Conservation (phyloP, 2,888 invertebrate genomes). For the Strigamia crassipes region DNA sequence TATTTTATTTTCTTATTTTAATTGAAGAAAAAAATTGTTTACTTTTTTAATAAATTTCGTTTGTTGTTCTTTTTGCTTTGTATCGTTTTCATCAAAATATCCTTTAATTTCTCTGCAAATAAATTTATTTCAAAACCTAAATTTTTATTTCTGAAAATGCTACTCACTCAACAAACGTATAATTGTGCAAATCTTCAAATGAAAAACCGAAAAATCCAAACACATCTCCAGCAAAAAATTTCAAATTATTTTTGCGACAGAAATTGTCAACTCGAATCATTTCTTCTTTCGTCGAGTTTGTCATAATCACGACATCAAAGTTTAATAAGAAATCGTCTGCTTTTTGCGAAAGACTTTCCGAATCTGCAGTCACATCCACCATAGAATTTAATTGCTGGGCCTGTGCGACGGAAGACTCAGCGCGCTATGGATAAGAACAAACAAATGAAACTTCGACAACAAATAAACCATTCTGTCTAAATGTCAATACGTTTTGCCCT, state of each 20-base stretch:
- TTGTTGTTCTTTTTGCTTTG: constrained; percentile 55
- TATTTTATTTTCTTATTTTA: not conserved
- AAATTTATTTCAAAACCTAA: not conserved
- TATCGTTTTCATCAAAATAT: constrained; percentile 50
- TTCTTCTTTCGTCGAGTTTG: constrained; percentile 73
- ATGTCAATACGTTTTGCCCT: constrained; percentile 71
- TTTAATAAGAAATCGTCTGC: constrained; percentile 70
- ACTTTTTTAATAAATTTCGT: constrained; percentile 55
- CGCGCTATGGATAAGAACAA: constrained; percentile 67
- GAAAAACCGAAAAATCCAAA: constrained; percentile 92
- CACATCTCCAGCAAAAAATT: constrained; percentile 88
- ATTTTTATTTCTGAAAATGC: not conserved
- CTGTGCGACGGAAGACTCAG: constrained; percentile 76
- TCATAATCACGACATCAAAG: constrained; percentile 84
- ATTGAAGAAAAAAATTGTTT: not conserved
- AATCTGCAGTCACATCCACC: constrained; percentile 73
- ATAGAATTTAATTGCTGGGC: constrained; percentile 89
- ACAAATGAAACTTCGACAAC: not conserved
- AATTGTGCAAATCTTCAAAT: constrained; percentile 84
- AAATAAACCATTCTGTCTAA: constrained; percentile 53
- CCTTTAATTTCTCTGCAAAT: constrained; percentile 38
- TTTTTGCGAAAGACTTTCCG: constrained; percentile 67
- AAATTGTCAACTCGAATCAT: constrained; percentile 75
- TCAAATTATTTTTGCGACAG: constrained; percentile 74
- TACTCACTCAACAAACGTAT: constrained; percentile 77